Evolutionary conservation across 1,140 invertebrate species (phyloP), one percentile per base, ranked within the genome.

Genomic region (Aphelinus atriplicis): DNA sequence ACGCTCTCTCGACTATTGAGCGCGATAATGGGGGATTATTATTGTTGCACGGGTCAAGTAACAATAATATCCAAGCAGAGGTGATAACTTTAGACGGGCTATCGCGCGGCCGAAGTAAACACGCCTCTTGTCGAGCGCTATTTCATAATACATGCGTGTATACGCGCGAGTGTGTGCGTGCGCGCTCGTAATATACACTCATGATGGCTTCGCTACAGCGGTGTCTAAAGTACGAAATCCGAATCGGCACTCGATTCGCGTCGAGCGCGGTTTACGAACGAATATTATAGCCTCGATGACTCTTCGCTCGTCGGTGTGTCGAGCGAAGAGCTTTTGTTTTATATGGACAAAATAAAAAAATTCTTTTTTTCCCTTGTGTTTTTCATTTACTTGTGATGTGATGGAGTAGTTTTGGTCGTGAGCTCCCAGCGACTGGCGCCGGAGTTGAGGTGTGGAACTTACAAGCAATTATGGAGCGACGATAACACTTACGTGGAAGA

Each of bases 401-500:
- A 53, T 53, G 9, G 4, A 53, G 51, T 4, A 53, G 51, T 53
- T 53, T 53, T 53, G 9, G 26, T 26, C 26, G 26, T 26, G 26
- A 26, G 26, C 26, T 26, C 26, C 26, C 26, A 26, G 26, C 26
- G 26, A 26, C 26, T 26, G 26, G 26, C 26, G 26, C 26, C 26
- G 26, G 26, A 26, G 26, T 26, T 26, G 26, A 26, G 26, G 26
- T 26, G 26, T 26, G 26, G 26, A 26, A 56, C 56, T 7, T 68
- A 68, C 3, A 68, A 57, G 70, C 61, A 71, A 51, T 46, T 76
- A 81, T 69, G 73, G 80, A 77, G 78, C 78, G 81, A 80, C 82
- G 80, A 82, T 80, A 82, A 84, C 80, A 83, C 74, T 81, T 9
- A 60, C 47, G 62, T 70, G 84, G 80, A 82, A 79, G 81, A 48